Base-by-base conservation (phyloP, 2,797 vertebrate genomes). In the Hydrolagus colliei region DNA sequence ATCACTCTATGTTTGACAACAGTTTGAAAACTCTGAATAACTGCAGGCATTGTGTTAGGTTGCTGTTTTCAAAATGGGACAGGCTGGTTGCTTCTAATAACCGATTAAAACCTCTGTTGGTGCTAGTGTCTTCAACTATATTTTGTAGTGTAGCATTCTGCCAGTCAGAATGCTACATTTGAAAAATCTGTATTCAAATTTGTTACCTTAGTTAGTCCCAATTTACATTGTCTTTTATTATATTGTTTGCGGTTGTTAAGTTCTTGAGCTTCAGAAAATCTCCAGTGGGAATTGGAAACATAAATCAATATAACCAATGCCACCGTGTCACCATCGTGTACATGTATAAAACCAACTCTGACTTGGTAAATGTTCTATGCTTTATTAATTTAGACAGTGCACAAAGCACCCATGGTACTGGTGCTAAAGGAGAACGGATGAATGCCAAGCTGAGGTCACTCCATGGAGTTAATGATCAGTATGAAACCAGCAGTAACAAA, bases 391-490 rank as follows among this genome's bases (percentile, higher is more conserved):
- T 92, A 99, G 97, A 97, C 84, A 95, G 93, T 87, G 93, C 94
- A 87, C 95, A 93, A 90, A 96, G 93, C 92, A 93, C 88, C 89
- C 89, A 88, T 77, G 91, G 91, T 82, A 90, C 87, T 89, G 93
- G 92, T 88, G 92, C 92, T 78, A 97, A 94, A 92, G 94, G 95
- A 85, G 97, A 98, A 88, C 93, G 95, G 74, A 92, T 97, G 87
- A 96, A 94, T 87, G 91, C 93, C 89, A 97, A 91, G 90, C 92
- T 98, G 88, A 96, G 92, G 91, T 91, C 94, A 87, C 94, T 98
- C 88, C 95, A 97, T 85, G 94, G 92, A 88, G 91, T 95, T 88
- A 94, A 91, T 67, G 96, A 98, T 87, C 96, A 96, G 8, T 98
- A 98, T 76, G 97, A 98, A 93, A 93, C 93, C 86, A 98, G 94